Conservation (phyloP, 2,797 vertebrate species). For the Betta splendens region DNA sequence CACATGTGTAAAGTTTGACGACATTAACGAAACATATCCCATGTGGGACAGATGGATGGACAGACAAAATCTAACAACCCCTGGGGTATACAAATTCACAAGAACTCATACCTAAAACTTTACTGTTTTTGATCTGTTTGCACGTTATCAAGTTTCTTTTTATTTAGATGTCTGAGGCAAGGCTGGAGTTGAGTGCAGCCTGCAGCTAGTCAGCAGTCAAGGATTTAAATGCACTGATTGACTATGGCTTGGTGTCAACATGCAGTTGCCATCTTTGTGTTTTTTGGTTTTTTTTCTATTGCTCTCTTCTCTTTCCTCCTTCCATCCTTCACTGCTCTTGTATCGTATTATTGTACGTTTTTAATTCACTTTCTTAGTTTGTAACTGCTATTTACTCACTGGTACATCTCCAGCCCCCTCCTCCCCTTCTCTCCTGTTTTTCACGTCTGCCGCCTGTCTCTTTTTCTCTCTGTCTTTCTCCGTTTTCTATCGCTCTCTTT, state of each 20-base stretch:
- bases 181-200: too few relatives aligned
- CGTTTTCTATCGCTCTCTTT: constrained; percentile 68
- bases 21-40: too few relatives aligned
- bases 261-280: constrained; percentile 3
- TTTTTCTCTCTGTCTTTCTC: constrained; percentile 60
- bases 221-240: too few relatives aligned
- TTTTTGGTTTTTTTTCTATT: not conserved
- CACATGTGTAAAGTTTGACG: too few relatives aligned
- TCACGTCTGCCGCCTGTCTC: constrained; percentile 63
- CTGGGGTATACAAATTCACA: too few relatives aligned
- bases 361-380: constrained; percentile 12
- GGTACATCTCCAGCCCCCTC: constrained; percentile 10
- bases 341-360: constrained; percentile 9
- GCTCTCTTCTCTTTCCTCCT: not conserved
- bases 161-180: too few relatives aligned
- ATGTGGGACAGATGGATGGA: too few relatives aligned
- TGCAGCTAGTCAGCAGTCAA: too few relatives aligned
- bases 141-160: too few relatives aligned
- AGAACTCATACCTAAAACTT: too few relatives aligned
- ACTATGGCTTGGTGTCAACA: not conserved
- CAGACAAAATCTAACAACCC: too few relatives aligned
- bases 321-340: constrained; percentile 3
- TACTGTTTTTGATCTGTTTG: too few relatives aligned
- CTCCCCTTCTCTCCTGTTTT: constrained; percentile 28
- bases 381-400: constrained; percentile 46